phyloP scores from a whole-genome alignment of 2,888 invertebrate species.

The Nemotelus nigrinus region DNA sequence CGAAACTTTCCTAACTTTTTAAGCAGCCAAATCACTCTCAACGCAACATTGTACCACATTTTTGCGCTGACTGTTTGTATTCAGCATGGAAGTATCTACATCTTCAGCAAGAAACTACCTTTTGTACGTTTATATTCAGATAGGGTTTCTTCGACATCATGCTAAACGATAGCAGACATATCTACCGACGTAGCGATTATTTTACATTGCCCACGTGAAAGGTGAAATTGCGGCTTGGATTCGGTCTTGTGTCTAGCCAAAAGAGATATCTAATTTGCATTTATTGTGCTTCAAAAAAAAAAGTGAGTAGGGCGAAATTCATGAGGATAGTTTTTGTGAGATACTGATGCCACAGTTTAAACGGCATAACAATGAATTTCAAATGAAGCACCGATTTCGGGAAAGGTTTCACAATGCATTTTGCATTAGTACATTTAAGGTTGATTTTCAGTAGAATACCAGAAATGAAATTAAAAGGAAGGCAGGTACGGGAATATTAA shows the following conservation, averaged over 20 bases:
- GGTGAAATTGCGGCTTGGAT: slow-evolving; percentile 43
- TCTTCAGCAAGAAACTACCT: not conserved
- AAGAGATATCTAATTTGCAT: slow-evolving; percentile 50
- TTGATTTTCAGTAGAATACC: too few species aligned
- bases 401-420: too few species aligned
- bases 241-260: slow-evolving; percentile 17
- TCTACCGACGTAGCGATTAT: slow-evolving; percentile 44
- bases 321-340: not conserved
- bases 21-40: too few species aligned
- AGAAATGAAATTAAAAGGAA: too few species aligned
- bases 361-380: not conserved
- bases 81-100: too few species aligned
- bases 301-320: slow-evolving; percentile 21
- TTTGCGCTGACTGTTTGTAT: too few species aligned
- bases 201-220: slow-evolving; percentile 21
- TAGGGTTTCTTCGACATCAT: slow-evolving; percentile 29
- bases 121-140: slow-evolving; percentile 7
- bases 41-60: too few species aligned
- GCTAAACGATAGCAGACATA: slow-evolving; percentile 46
- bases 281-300: slow-evolving; percentile 47
- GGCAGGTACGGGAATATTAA: too few species aligned
- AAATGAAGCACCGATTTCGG: too few species aligned
- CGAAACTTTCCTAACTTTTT: too few species aligned
- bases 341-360: not conserved
- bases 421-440: too few species aligned